Evolutionary conservation across 2,888 invertebrate genomes (phyloP), one percentile per base, ranked within the genome.

Genomic region (Athalia cordata): DNA sequence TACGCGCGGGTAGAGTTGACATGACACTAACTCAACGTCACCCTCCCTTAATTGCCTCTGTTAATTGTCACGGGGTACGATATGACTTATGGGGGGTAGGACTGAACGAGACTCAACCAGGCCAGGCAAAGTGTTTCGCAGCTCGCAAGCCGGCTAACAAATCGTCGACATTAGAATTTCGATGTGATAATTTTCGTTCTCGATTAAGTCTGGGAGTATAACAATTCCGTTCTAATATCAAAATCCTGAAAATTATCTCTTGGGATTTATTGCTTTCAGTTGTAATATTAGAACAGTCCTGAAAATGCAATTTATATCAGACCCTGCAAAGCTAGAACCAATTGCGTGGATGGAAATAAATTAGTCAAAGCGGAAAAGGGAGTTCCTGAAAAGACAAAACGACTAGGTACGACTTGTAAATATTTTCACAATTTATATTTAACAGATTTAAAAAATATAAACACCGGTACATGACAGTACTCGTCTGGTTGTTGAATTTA

Each of bases 21-120:
- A 59, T 59, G 72, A 72, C 72, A 59, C 72, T 59, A 72, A 72
- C 72, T 59, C 72, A 72, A 72, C 72, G 72, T 72, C 59, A 72
- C 72, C 72, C 45, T 65, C 43, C 47, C 45, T 47, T 72, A 72
- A 72, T 72, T 72, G 72, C 72, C 45, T 47, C 62, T n/a, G 75
- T 75, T 75, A 75, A 75, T 75, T 75, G 75, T 75, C 75, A 75
- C 61, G 75, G 43, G 64, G 62, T 50, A 64, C 45, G 62, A 52
- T 64, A 50, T 64, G 75, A 75, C 75, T 75, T 61, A 75, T 49
- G 61, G 15, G 57, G 9, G 7, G 11, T 8, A 72, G 13, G 29
- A 45, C 47, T 47, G 57, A 13, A 47, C 59, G 59, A 9, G 72
- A 72, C 59, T 72, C 52, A 72, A 72, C 59, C 72, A 59, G 9